Conservation (phyloP, 2,113 vertebrate genomes). For the Hemicordylus capensis region DNA sequence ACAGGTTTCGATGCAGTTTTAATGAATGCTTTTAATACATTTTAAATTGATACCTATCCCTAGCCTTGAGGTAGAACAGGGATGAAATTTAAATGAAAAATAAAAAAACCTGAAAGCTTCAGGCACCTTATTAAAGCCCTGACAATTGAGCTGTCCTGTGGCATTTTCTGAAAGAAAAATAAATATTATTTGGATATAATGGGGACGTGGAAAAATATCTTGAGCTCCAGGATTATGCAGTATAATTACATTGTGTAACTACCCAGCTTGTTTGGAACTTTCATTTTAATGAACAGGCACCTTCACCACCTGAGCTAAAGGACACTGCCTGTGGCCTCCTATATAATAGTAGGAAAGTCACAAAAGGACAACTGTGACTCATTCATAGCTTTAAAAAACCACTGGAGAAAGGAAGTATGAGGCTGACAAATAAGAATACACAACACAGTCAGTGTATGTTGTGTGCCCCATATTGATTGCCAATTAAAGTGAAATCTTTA, state of each 20-base stretch:
- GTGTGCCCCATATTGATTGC: background rate
- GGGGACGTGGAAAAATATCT: background rate
- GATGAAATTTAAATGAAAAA: background rate
- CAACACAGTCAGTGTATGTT: background rate
- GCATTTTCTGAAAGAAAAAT: background rate
- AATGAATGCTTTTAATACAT: no score
- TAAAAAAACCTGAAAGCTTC: background rate
- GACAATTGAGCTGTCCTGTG: background rate
- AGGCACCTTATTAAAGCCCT: background rate
- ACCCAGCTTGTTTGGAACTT: background rate
- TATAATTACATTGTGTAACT: background rate
- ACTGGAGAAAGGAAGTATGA: background rate
- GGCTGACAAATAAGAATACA: background rate
- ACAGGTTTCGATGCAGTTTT: no score
- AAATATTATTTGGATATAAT: background rate
- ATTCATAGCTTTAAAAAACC: background rate
- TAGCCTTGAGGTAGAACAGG: no score
- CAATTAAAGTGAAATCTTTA: background rate
- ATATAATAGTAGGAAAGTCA: background rate
- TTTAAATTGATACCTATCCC: no score
- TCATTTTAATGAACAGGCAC: slow-evolving; percentile 12
- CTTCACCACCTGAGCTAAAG: slow-evolving; percentile 26
- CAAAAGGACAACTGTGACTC: slow-evolving; percentile 12
- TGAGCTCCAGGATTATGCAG: background rate
- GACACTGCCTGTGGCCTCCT: slow-evolving; percentile 21